Evolutionary conservation across 2,113 vertebrate species (phyloP).

Genomic region (Lasiurus borealis): DNA sequence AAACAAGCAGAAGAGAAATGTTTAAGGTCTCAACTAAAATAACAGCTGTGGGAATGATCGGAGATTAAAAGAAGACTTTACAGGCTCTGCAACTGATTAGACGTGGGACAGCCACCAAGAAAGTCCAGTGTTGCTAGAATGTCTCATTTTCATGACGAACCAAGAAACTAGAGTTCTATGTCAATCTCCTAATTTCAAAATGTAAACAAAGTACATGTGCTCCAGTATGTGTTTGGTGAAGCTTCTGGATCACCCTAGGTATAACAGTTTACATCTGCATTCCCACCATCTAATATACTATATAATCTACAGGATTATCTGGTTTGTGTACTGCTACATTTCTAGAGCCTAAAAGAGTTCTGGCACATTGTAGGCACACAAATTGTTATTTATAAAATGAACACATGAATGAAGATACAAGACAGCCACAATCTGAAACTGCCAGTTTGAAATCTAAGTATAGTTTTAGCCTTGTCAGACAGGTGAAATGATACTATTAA

Average conservation of each 20-base stretch:
- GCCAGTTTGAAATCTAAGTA: neutral
- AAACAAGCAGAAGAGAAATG: neutral
- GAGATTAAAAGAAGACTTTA: neutral
- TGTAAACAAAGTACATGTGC: neutral
- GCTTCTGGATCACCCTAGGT: neutral
- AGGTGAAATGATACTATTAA: neutral
- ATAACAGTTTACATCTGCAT: neutral
- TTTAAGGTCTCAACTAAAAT: neutral
- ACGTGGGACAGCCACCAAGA: neutral
- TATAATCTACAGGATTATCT: neutral
- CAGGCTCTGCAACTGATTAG: neutral
- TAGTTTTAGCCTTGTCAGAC: neutral
- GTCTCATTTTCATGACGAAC: neutral
- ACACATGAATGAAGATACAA: constrained; percentile 16
- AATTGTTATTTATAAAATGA: neutral
- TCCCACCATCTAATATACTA: neutral
- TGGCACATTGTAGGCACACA: neutral
- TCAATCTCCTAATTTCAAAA: neutral
- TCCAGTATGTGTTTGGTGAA: neutral
- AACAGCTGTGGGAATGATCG: neutral
- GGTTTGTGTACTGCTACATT: neutral
- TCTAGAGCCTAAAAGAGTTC: neutral
- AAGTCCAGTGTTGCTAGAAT: neutral
- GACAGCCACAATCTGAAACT: neutral
- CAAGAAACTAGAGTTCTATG: neutral